Base-by-base conservation (phyloP, 2,797 vertebrate species). In the Hoplostethus atlanticus region DNA sequence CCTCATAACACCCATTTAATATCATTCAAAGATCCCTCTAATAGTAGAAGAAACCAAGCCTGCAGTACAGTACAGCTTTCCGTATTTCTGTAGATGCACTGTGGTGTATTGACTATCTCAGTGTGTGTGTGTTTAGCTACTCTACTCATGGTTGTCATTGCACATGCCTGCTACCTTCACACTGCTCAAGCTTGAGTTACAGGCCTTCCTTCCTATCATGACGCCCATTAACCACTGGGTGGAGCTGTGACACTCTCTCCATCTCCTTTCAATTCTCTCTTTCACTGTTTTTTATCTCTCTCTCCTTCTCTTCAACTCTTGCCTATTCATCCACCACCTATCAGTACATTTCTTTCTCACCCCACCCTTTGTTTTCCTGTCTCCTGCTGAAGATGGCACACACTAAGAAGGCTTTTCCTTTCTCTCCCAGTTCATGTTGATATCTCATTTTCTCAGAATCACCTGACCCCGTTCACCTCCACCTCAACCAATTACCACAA, bases 231-330 rank as follows among this genome's bases (percentile, higher is more conserved):
- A 61, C 93, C 94, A 93, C 93, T 91, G 76, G 94, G 93, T 93
- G 93, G 93, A 89, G 94, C 92, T 94, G 84, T 89, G 80, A 88
- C 87, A 79, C 92, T 92, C 91, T 86, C 66, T 56, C 68, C 58
- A 47, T 85, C 64, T 69, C 7, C 51, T 69, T 69, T 30, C 58
- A 21, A 34, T 46, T 31, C 44, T 68, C 54, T 13, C 16, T 55
- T 31, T 31, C 8, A 34, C 38, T 66, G 44, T 56, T 21, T 21
- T 28, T 40, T 60, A 11, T 68, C 28, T 42, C 15, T 65, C 38
- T 8, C 34, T 36, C 34, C 6, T 7, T 36, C 40, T 11, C 40
- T 40, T 8, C 8, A 8, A 13, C 42, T 12, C 36, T 81, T 64
- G 31, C 74, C 68, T 60, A 68, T 63, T 61, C 61, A 59, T 58